phyloP scores from a whole-genome alignment of 2,797 vertebrate genomes.

The Scyliorhinus canicula region DNA sequence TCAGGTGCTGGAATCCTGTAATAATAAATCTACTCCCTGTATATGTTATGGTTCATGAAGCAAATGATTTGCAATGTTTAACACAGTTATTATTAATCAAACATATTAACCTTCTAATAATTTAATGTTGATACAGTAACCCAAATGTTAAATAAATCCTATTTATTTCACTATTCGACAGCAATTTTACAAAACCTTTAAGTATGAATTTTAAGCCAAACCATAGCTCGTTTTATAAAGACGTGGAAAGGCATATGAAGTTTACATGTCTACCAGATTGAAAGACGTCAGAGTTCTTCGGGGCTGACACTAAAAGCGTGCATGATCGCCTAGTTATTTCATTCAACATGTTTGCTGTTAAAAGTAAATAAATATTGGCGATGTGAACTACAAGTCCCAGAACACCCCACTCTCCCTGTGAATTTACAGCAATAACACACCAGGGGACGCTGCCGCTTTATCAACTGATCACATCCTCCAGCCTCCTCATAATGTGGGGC shows the following conservation, averaged over 20 bases:
- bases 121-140: neutral
- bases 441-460: slow-evolving; percentile 58
- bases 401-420: neutral
- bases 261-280: neutral
- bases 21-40: neutral
- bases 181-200: neutral
- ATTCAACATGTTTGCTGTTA: neutral
- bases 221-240: neutral
- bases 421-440: slow-evolving; percentile 13
- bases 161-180: neutral
- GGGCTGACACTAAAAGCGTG: neutral
- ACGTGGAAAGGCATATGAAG: neutral
- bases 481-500: neutral
- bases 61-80: neutral
- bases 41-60: neutral
- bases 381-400: neutral
- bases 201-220: neutral
- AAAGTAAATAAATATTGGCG: neutral
- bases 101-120: neutral
- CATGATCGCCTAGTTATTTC: neutral
- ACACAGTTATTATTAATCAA: neutral
- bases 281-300: neutral
- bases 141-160: neutral
- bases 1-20: neutral
- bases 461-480: neutral